Conservation (phyloP, 2,797 vertebrate species). For the Rhincodon typus region DNA sequence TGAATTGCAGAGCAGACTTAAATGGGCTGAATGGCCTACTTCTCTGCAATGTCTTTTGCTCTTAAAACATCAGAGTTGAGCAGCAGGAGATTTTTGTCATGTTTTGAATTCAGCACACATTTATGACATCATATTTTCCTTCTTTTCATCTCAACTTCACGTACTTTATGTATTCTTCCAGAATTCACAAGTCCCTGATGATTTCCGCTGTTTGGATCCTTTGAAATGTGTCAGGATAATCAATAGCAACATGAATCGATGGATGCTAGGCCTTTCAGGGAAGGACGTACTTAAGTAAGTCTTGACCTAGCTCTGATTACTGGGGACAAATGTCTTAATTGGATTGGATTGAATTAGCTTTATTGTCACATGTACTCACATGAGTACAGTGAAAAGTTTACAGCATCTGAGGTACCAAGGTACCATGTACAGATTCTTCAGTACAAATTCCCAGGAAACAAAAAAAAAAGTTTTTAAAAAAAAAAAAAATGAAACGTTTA, state of each 20-base stretch:
- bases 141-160: neutral
- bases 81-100: neutral
- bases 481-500: too few species aligned
- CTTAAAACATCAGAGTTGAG: neutral
- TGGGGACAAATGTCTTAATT: neutral
- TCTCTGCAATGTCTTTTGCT: too few species aligned
- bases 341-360: neutral
- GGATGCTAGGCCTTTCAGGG: slow-evolving; percentile 82
- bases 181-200: slow-evolving; percentile 71
- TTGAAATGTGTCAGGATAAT: slow-evolving; percentile 75
- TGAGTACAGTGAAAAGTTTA: too few species aligned
- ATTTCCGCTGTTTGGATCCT: slow-evolving; percentile 81
- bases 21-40: too few species aligned
- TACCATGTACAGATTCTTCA: too few species aligned
- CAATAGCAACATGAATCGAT: slow-evolving; percentile 79
- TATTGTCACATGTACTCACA: too few species aligned
- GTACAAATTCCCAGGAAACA: too few species aligned
- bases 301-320: slow-evolving; percentile 41
- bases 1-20: too few species aligned
- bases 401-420: too few species aligned
- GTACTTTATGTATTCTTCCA: slow-evolving; percentile 54
- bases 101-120: neutral
- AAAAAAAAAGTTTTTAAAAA: too few species aligned
- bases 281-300: slow-evolving; percentile 77
- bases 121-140: slow-evolving; percentile 42